phyloP scores from a whole-genome alignment of 2,888 invertebrate genomes.

The Calephelis perditalis region DNA sequence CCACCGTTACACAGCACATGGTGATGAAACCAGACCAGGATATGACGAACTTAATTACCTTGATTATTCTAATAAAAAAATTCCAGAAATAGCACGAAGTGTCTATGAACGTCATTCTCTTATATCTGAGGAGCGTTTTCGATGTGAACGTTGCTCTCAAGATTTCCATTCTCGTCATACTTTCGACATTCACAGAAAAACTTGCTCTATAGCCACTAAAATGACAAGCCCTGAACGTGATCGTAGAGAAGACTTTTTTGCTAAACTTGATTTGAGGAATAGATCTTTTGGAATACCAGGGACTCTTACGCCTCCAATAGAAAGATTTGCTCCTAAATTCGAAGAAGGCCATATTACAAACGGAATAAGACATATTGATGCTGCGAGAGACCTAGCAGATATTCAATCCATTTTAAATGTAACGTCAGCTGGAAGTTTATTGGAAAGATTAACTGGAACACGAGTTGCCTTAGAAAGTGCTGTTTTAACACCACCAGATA shows the following conservation, averaged over 20 bases:
- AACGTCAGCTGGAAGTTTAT: conserved; percentile 82
- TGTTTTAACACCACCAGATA: conserved; percentile 65
- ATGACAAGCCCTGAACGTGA: conserved; percentile 76
- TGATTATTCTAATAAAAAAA: conserved; percentile 89
- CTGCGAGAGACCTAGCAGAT: conserved; percentile 88
- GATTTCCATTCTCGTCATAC: conserved; percentile 85
- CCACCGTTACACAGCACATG: conserved; percentile 82
- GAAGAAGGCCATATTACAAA: conserved; percentile 60
- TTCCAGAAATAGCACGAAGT: conserved; percentile 86
- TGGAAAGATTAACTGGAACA: conserved; percentile 79
- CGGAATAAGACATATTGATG: conserved; percentile 71
- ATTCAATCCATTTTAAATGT: conserved; percentile 90
- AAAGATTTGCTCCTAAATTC: conserved; percentile 60
- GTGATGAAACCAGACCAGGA: conserved; percentile 78
- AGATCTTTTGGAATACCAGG: conserved; percentile 77
- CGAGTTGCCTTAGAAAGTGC: conserved; percentile 61
- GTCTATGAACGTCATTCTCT: conserved; percentile 83
- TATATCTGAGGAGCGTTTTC: conserved; percentile 80
- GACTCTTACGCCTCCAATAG: conserved; percentile 65
- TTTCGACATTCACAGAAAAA: conserved; percentile 81
- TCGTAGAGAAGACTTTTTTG: conserved; percentile 88
- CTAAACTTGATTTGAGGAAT: conserved; percentile 87
- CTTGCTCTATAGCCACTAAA: conserved; percentile 56
- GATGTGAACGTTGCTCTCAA: conserved; percentile 83
- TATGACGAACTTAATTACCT: conserved; percentile 86